Percentiles rank a stretch among this genome's conserved stretches.
phyloP scores from a whole-genome alignment of 2,113 vertebrate species.

The Gasterosteus nipponicus region DNA sequence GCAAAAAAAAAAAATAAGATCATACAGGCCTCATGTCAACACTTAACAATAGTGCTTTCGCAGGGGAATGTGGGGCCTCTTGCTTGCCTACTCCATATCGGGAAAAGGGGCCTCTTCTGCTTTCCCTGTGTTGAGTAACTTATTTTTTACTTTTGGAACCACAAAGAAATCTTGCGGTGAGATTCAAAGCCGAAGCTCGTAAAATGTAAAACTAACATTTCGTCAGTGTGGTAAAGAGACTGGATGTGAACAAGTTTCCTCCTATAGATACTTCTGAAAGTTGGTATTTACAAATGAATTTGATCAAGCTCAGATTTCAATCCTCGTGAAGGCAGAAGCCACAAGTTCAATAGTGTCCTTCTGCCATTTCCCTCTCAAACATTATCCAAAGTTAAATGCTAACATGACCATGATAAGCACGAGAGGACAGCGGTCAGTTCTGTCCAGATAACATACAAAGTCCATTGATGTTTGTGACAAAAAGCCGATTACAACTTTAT shows the following conservation, averaged over 20 bases:
- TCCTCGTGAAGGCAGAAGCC: background rate
- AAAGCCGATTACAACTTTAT: constrained; percentile 10
- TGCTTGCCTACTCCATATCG: constrained; percentile 58
- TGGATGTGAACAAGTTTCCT: constrained; percentile 6
- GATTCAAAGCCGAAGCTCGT: constrained; percentile 36
- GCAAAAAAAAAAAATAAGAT: constrained; percentile 72
- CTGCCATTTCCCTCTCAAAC: constrained; percentile 13
- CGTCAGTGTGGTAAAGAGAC: constrained; percentile 15
- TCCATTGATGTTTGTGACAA: constrained; percentile 14
- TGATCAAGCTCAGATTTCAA: constrained; percentile 18
- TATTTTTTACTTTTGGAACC: constrained; percentile 51
- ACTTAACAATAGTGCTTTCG: constrained; percentile 72
- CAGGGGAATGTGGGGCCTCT: constrained; percentile 74
- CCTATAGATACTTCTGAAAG: constrained; percentile 4
- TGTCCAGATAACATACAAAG: constrained; percentile 8
- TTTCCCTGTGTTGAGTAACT: constrained; percentile 61
- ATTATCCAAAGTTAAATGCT: constrained; percentile 21
- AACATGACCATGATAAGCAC: constrained; percentile 11
- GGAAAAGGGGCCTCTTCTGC: constrained; percentile 72
- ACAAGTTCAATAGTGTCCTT: background rate
- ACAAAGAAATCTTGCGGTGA: constrained; percentile 41
- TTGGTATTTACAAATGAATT: constrained; percentile 23
- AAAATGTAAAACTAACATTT: constrained; percentile 53
- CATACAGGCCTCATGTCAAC: constrained; percentile 71
- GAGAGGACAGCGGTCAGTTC: constrained; percentile 20